Evolutionary conservation across 2,797 vertebrate species (phyloP).

Genomic region (Lagocephalus sceleratus): DNA sequence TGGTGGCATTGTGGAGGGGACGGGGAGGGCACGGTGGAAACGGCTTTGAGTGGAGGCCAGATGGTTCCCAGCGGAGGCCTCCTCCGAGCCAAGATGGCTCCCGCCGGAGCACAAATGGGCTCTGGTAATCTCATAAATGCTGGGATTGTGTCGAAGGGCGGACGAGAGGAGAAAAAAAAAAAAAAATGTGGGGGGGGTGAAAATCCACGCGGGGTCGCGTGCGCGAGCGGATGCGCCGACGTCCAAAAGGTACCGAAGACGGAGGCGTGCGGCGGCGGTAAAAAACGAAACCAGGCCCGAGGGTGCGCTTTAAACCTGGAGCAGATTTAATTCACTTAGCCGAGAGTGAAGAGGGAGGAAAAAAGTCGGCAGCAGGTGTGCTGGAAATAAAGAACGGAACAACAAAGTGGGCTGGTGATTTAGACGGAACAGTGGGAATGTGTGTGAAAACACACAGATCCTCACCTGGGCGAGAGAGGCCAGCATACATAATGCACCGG

Average conservation of each 20-base stretch:
- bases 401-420: constrained; percentile 29
- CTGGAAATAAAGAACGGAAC: constrained; percentile 29
- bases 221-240: constrained; percentile 1
- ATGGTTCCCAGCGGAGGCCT: constrained; percentile 75
- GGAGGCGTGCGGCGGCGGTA: constrained; percentile 57
- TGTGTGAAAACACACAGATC: constrained; percentile 3
- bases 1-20: constrained; percentile 54
- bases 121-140: constrained; percentile 77
- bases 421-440: constrained; percentile 5
- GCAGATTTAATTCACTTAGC: constrained; percentile 70
- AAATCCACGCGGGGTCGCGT: constrained; percentile 37
- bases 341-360: constrained; percentile 42
- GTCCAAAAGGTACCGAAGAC: constrained; percentile 43
- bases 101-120: constrained; percentile 75
- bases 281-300: constrained; percentile 56
- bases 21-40: constrained; percentile 57
- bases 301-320: constrained; percentile 57
- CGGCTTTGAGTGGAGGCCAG: constrained; percentile 71
- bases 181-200: constrained; percentile 45
- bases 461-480: constrained; percentile 10
- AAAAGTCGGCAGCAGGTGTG: constrained; percentile 19
- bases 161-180: constrained; percentile 33
- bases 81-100: constrained; percentile 76
- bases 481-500: constrained; percentile 30
- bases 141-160: constrained; percentile 66